Evolutionary conservation across 1,140 invertebrate genomes (phyloP), one percentile per base, ranked within the genome.

Genomic region (Drusus annulatus): DNA sequence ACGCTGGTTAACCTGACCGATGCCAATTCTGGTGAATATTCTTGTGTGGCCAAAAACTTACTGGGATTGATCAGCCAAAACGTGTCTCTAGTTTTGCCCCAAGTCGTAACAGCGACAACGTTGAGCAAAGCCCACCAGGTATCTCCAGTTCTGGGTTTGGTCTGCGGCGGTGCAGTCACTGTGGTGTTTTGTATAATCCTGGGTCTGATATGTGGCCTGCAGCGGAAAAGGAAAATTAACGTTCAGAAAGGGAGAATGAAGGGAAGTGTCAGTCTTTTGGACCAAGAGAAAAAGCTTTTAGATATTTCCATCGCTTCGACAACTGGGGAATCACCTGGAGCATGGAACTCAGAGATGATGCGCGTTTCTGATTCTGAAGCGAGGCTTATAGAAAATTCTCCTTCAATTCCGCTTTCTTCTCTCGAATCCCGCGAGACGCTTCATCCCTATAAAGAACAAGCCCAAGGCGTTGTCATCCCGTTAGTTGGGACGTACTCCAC

Each of bases 381-480:
- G 85, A 91, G 86, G 88, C 86, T 63, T 16, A 28, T 85, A 84
- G 83, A 87, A 79, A 87, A 85, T 28, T 85, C 86, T 16, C 84
- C 87, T 16, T 86, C 88, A n/a, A 87, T 87, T n/a, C 81, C 63
- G 50, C 36, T 77, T 25, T 31, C 80, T 15, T 81, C 81, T 10
- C 73, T 79, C 0, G 81, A 83, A 71, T 85, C 86, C 15, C 91
- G 91, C 50, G 92, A 93, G 81, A 91, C 93, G 1, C 92, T 93
- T 13, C 94, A 94, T 85, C 94, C 95, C 76, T 95, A 94, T 2
- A 94, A 95, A 75, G 95, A 96, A 52, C 91, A 93, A 52, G 87
- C 89, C 79, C 90, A 90, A 21, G 87, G 88, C 25, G 69, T 81
- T 13, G 76, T 79, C 4, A 83, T 80, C 5, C 76, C 81, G 52